phyloP scores from a whole-genome alignment of 2,888 invertebrate genomes.

The Drosophila silvestris region DNA sequence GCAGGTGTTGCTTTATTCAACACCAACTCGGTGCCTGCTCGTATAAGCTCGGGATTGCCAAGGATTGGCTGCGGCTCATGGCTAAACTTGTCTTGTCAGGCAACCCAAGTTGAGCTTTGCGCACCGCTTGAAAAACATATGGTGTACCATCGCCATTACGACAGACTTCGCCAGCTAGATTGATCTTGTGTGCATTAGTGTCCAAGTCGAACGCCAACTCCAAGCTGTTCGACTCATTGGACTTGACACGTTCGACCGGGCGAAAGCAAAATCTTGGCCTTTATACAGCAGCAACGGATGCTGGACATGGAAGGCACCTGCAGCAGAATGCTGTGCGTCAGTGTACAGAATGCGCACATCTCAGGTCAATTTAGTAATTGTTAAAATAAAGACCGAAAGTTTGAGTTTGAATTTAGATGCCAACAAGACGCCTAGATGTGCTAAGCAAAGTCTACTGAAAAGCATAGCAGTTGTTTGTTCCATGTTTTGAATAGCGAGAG shows the following conservation, averaged over 20 bases:
- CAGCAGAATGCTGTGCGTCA: constrained; percentile 22
- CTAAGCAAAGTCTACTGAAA: constrained; percentile 21
- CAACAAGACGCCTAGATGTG: neutral
- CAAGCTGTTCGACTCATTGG: constrained; percentile 21
- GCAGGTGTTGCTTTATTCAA: constrained; percentile 32
- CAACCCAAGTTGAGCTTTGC: constrained; percentile 40
- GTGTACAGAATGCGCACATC: constrained; percentile 33
- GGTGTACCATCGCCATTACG: constrained; percentile 24
- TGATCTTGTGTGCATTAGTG: constrained; percentile 36
- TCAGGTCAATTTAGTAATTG: neutral
- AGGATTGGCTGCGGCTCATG: constrained; percentile 31
- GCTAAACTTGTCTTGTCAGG: constrained; percentile 27
- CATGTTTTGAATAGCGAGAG: neutral
- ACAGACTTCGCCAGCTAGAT: constrained; percentile 37
- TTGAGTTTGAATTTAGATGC: neutral
- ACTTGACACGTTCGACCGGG: constrained; percentile 24
- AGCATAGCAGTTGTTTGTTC: neutral
- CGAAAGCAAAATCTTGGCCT: constrained; percentile 38
- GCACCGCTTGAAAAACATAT: constrained; percentile 34
- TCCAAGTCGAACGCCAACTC: constrained; percentile 35
- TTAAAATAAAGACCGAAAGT: constrained; percentile 4
- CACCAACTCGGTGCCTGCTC: constrained; percentile 44
- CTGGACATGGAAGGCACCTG: constrained; percentile 10
- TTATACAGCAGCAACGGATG: constrained; percentile 18
- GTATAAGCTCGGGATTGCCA: constrained; percentile 48